Evolutionary conservation across 2,888 invertebrate species (phyloP), one percentile per base, ranked within the genome.

Genomic region (Dolichomitus sp.): DNA sequence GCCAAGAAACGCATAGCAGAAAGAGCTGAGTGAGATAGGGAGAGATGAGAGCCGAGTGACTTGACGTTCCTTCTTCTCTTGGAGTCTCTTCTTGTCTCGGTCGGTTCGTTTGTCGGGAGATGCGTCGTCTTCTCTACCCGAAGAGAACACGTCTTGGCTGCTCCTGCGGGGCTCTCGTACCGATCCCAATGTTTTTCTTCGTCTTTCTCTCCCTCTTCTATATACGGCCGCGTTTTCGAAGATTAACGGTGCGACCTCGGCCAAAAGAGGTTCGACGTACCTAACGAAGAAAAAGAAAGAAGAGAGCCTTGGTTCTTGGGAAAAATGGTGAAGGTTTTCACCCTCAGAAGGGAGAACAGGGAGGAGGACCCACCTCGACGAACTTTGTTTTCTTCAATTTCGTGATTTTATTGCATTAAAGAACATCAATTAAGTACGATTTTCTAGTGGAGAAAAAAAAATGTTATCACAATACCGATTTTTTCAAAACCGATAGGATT

Each of bases 71-170:
- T 70, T 83, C 52, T 75, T 75, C 78, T 74, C 66, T 52, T 59
- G 23, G 57, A 52, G 65, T 75, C 30, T 72, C 61, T 72, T 33
- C 45, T 77, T 4, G 57, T 57, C 45, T 37, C 14, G 65, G 57
- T 69, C 81, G 61, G 77, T 23, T 59, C 83, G 83, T 83, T 80
- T 80, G 76, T 80, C 83, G 83, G 83, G 42, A 76, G 61, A 76
- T 63, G 72, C 59, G 70, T 54, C 59, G 66, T 66, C 66, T 19
- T 52, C 42, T 52, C 66, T 11, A 37, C 37, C 37, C 73, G 50
- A 37, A 37, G 65, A 45, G 42, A 66, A 54, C 57, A 33, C 72
- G 48, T 59, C 30, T 61, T 66, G 42, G 42, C 50, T 40, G 45
- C 65, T 42, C 45, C 68, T 66, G 40, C 73, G 48, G 54, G 37